Conservation (phyloP, 2,888 invertebrate species). For the Eremobia ochroleuca region DNA sequence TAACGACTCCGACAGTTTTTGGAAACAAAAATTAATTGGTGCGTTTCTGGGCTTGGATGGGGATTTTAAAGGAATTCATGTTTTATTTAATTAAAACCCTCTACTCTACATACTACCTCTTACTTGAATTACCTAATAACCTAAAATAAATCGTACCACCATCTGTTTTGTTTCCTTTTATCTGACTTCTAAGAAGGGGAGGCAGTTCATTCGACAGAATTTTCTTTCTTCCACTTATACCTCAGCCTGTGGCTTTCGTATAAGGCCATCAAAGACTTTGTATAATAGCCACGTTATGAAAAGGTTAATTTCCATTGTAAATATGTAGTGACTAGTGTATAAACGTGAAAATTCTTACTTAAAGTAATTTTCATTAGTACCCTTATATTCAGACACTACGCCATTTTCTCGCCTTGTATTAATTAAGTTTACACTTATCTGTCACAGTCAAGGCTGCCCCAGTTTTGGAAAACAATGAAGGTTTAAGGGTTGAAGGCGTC, state of each 20-base stretch:
- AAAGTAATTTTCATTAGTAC: neutral
- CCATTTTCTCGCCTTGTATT: conserved; percentile 33
- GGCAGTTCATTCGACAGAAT: neutral
- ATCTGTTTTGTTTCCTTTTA: conserved; percentile 9
- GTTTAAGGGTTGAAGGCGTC: conserved; percentile 7
- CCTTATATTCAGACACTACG: neutral
- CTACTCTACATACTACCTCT: too few relatives aligned
- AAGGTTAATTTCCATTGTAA: neutral
- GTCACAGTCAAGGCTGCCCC: conserved; percentile 52
- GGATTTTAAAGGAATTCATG: conserved; percentile 13
- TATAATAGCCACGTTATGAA: neutral
- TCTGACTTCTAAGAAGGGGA: neutral
- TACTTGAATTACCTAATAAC: conserved; percentile 22
- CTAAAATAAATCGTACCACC: conserved; percentile 12
- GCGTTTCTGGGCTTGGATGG: conserved; percentile 14
- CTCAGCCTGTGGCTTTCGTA: neutral
- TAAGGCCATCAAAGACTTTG: neutral
- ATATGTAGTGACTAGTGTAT: neutral
- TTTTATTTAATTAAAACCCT: conserved; percentile 28
- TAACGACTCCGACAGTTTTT: conserved; percentile 7
- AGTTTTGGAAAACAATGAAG: conserved; percentile 37
- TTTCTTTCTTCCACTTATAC: neutral
- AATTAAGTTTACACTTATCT: conserved; percentile 40
- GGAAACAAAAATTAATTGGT: conserved; percentile 12
- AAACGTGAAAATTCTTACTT: neutral